These are phyloP conservation scores for Micropoecilia bifurca DNA, from an alignment of 2,797 vertebrate genomes.

Conservation along the genomic window DNA sequence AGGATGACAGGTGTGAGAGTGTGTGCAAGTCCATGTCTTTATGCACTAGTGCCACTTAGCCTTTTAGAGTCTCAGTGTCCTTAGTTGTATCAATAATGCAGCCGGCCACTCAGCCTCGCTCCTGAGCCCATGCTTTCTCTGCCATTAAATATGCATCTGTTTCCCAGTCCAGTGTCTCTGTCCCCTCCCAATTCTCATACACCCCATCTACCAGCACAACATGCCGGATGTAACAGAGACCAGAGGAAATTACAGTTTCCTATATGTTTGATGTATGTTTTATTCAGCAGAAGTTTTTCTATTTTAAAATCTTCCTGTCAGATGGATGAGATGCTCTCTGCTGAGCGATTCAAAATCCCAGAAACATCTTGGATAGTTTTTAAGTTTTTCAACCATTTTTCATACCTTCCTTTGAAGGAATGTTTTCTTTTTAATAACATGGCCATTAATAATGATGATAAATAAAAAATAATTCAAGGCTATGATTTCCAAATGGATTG, in stretches of 20 bases:
- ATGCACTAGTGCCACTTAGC: conserved; percentile 35
- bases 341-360: background rate
- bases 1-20: conserved; percentile 58
- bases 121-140: conserved; percentile 62
- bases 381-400: background rate
- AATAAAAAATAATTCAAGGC: background rate
- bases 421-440: background rate
- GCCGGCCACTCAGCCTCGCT: conserved; percentile 60
- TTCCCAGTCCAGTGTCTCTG: conserved; percentile 61
- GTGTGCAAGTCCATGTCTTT: conserved; percentile 27
- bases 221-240: conserved; percentile 19
- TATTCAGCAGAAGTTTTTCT: conserved; percentile 2
- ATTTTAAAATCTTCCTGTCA: conserved; percentile 8
- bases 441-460: background rate
- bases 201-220: conserved; percentile 19
- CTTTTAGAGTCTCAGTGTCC: conserved; percentile 72
- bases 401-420: background rate
- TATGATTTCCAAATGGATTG: background rate
- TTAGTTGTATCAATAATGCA: conserved; percentile 78
- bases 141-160: conserved; percentile 79
- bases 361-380: background rate
- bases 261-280: conserved; percentile 14
- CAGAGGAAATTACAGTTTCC: background rate
- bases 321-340: background rate
- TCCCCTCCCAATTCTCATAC: conserved; percentile 66